A percentile compares a stretch with the other conserved stretches of the same genome.
Evolutionary conservation across 30 jellyfish, hydroid and myxozoan species (phyloP).

Genomic region (Catostylus mosaicus): DNA sequence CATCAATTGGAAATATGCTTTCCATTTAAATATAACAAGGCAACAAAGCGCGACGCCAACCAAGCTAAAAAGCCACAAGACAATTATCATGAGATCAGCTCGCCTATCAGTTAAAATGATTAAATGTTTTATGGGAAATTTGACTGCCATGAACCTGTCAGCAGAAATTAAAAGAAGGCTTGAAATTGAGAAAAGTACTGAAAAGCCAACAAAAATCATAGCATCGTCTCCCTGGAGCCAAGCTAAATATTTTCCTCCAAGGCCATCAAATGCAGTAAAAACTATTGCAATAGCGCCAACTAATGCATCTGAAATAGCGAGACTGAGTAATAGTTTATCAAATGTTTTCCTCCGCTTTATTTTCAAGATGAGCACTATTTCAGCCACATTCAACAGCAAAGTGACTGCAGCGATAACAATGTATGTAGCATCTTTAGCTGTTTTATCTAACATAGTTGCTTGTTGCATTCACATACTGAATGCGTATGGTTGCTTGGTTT

Average conservation of each 20-base stretch:
- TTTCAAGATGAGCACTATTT: slow-evolving; percentile 2
- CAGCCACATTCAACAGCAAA: neutral
- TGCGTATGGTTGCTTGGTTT: too few species aligned
- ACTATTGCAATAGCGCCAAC: neutral
- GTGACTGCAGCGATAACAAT: neutral
- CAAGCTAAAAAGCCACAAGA: neutral
- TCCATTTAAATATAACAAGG: neutral
- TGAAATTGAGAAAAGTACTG: neutral
- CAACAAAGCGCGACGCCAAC: neutral
- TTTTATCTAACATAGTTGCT: neutral
- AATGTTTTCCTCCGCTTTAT: neutral
- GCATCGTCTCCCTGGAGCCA: neutral
- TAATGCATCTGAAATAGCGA: slow-evolving; percentile 31
- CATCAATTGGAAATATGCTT: neutral
- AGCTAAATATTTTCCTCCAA: neutral
- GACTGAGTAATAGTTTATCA: slow-evolving; percentile 30
- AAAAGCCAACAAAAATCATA: neutral
- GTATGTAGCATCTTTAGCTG: neutral
- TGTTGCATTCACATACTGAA: too few species aligned
- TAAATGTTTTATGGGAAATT: slow-evolving; percentile 33
- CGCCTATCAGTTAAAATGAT: neutral
- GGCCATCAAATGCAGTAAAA: neutral
- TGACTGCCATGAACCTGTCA: slow-evolving; percentile 39
- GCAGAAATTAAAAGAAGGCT: slow-evolving; percentile 3
- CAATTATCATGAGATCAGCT: neutral